Percentiles rank a stretch among this genome's conserved stretches.
phyloP scores from a whole-genome alignment of 2,888 invertebrate genomes.

The Gisinianus flammeolus region DNA sequence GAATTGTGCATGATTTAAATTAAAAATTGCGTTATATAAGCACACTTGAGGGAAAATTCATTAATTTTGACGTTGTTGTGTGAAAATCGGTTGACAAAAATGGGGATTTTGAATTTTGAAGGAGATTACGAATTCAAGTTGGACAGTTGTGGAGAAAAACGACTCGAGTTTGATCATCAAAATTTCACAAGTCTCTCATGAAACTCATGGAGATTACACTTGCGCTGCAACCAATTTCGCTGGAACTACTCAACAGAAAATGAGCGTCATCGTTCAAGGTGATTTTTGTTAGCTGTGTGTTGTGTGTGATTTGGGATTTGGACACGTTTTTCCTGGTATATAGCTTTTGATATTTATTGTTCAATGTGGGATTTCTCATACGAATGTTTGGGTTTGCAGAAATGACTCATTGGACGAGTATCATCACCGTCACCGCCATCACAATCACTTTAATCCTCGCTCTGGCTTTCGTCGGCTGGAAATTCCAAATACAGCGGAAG shows the following conservation, averaged over 20 bases:
- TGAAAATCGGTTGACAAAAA: no score
- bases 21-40: no score
- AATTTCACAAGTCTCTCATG: slow-evolving; percentile 50
- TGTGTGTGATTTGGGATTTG: neutral
- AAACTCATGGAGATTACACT: slow-evolving; percentile 45
- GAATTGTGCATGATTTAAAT: neutral
- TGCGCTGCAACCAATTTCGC: slow-evolving; percentile 48
- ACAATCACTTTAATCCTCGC: slow-evolving; percentile 35
- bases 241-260: slow-evolving; percentile 44
- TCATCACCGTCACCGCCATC: neutral
- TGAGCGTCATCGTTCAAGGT: slow-evolving; percentile 49
- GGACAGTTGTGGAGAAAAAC: slow-evolving; percentile 43
- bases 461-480: slow-evolving; percentile 45
- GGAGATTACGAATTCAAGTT: neutral
- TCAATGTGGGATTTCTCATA: neutral
- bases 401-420: neutral
- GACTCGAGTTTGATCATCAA: no score
- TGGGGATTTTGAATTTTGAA: no score
- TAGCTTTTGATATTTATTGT: neutral
- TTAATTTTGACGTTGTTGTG: no score
- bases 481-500: slow-evolving; percentile 49
- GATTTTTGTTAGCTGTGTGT: no score
- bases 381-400: neutral
- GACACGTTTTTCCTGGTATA: neutral
- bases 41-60: no score